These are phyloP conservation scores for Coenonympha glycerion DNA, from an alignment of 2,888 invertebrate species.

Conservation along the genomic window DNA sequence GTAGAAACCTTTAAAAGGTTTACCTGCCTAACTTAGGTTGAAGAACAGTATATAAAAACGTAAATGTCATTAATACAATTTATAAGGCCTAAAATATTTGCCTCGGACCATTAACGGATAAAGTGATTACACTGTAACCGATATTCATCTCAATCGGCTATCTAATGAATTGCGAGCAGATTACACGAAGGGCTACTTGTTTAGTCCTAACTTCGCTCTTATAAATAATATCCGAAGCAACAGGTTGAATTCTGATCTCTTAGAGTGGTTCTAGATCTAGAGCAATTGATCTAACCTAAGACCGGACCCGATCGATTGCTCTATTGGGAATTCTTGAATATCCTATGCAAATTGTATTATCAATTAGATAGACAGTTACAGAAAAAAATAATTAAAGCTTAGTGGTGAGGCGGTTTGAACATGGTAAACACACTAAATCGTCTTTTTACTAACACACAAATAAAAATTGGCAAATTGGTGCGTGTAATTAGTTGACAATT, in stretches of 20 bases:
- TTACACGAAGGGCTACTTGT: constrained; percentile 7
- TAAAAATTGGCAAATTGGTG: too few species aligned
- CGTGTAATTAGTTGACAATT: too few species aligned
- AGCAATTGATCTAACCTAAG: constrained; percentile 11
- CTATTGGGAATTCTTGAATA: neutral
- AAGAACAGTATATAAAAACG: too few species aligned
- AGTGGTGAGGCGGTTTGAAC: neutral
- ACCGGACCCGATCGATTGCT: constrained; percentile 7
- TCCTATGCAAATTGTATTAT: neutral
- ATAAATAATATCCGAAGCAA: constrained; percentile 45
- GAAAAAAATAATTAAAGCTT: neutral
- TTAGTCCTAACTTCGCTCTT: constrained; percentile 13
- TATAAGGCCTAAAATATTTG: neutral
- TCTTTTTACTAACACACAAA: too few species aligned
- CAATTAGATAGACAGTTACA: neutral
- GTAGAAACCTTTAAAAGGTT: too few species aligned
- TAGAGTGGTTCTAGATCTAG: constrained; percentile 1
- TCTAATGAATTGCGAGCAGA: constrained; percentile 10
- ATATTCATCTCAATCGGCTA: constrained; percentile 1
- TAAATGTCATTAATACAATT: too few species aligned
- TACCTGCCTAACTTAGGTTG: too few species aligned
- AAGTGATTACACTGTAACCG: neutral
- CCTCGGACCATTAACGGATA: neutral
- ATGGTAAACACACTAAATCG: too few species aligned
- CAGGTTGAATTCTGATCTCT: constrained; percentile 58